phyloP scores from a whole-genome alignment of 2,888 invertebrate species.

The Xestia rhomboidea region DNA sequence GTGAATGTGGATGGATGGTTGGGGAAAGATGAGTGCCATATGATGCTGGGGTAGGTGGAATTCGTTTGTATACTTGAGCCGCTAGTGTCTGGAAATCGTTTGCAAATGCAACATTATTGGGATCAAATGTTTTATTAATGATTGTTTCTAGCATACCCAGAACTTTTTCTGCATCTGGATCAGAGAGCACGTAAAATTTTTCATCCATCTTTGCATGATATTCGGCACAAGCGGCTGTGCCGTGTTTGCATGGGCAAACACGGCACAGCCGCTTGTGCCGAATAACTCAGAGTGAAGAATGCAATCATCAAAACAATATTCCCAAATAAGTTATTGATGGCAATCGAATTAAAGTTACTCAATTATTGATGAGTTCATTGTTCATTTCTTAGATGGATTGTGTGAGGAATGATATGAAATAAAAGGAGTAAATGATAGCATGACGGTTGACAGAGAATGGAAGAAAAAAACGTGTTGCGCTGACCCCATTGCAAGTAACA shows the following conservation, averaged over 20 bases:
- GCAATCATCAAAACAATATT: neutral
- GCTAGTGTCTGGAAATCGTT: constrained; percentile 12
- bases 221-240: neutral
- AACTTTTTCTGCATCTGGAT: neutral
- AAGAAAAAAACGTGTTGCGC: too few species aligned
- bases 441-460: too few species aligned
- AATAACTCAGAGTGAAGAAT: neutral
- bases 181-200: neutral
- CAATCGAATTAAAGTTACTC: too few species aligned
- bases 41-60: constrained; percentile 14
- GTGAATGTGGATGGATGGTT: constrained; percentile 33
- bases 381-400: too few species aligned
- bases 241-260: neutral
- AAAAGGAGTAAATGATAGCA: too few species aligned
- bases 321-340: neutral
- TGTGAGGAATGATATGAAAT: too few species aligned
- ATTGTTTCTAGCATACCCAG: neutral
- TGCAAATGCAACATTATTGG: neutral
- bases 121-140: neutral
- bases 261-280: too few species aligned
- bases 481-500: too few species aligned
- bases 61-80: constrained; percentile 16
- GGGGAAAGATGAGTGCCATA: constrained; percentile 23
- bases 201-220: neutral
- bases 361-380: too few species aligned